Conservation (phyloP, 2,113 vertebrate genomes). For the Plestiodon gilberti region DNA sequence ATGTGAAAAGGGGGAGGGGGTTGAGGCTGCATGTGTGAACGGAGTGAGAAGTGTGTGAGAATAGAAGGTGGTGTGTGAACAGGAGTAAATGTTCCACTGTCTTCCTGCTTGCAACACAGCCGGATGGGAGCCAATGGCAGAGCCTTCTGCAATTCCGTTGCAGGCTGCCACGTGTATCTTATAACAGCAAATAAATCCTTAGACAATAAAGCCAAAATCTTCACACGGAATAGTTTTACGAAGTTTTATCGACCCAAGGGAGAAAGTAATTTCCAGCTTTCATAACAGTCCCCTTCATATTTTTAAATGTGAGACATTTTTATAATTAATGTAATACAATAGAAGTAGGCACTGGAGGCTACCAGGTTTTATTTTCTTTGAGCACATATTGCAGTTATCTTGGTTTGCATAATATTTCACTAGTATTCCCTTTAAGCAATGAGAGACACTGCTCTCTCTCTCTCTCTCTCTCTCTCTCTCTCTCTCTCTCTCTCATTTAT, state of each 20-base stretch:
- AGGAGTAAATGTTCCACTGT: not conserved
- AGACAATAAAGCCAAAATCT: conserved; percentile 31
- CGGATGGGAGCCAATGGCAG: not conserved
- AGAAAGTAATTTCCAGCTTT: conserved; percentile 39
- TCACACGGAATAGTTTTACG: conserved; percentile 27
- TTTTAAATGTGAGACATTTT: conserved; percentile 34
- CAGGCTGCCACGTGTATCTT: not conserved
- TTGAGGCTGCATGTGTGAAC: not conserved
- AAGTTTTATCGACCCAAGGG: not conserved
- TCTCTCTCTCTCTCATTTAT: no score
- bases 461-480: no score
- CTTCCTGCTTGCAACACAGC: no score
- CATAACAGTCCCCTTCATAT: conserved; percentile 35
- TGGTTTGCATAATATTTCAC: not conserved
- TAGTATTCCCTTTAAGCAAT: not conserved
- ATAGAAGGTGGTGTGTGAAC: not conserved
- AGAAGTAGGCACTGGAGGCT: conserved; percentile 21
- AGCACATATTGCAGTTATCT: conserved; percentile 11
- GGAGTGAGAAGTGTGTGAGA: not conserved
- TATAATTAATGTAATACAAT: conserved; percentile 53
- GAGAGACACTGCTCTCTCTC: not conserved
- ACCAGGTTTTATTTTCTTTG: conserved; percentile 18
- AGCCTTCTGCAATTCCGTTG: not conserved
- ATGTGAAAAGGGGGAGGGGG: not conserved
- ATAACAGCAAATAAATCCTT: conserved; percentile 28